phyloP scores from a whole-genome alignment of 2,888 invertebrate genomes.

The Drosophila planitibia region DNA sequence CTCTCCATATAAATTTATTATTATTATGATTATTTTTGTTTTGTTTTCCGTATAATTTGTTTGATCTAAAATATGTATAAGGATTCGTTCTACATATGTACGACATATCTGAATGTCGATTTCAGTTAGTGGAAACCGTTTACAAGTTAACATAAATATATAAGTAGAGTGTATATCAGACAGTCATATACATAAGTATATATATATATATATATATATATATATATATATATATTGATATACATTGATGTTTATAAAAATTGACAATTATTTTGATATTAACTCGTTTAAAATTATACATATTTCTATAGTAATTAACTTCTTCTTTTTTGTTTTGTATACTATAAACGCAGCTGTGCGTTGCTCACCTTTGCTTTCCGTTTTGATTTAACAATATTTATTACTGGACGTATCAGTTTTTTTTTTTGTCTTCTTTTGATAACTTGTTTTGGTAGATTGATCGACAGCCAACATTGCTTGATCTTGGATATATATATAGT shows the following conservation, averaged over 20 bases:
- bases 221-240: constrained; percentile 15
- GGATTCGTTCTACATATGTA: constrained; percentile 5
- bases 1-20: not conserved
- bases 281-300: constrained; percentile 52
- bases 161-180: constrained; percentile 33
- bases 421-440: not conserved
- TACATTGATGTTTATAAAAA: constrained; percentile 44
- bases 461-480: constrained; percentile 14
- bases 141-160: constrained; percentile 33
- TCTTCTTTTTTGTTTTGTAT: constrained; percentile 14
- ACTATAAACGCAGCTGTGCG: constrained; percentile 37
- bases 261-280: constrained; percentile 76
- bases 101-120: constrained; percentile 11
- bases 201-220: constrained; percentile 18
- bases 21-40: not conserved
- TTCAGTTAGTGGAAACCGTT: constrained; percentile 46
- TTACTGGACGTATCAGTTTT: constrained; percentile 60
- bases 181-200: constrained; percentile 33
- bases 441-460: constrained; percentile 26
- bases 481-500: constrained; percentile 17
- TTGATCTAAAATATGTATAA: not conserved
- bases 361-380: constrained; percentile 44
- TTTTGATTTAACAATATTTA: constrained; percentile 33
- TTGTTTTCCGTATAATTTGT: not conserved
- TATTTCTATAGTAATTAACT: constrained; percentile 35